Percentiles rank a stretch among this genome's conserved stretches.
phyloP scores from a whole-genome alignment of 2,113 vertebrate genomes.

The Elanoides forficatus region DNA sequence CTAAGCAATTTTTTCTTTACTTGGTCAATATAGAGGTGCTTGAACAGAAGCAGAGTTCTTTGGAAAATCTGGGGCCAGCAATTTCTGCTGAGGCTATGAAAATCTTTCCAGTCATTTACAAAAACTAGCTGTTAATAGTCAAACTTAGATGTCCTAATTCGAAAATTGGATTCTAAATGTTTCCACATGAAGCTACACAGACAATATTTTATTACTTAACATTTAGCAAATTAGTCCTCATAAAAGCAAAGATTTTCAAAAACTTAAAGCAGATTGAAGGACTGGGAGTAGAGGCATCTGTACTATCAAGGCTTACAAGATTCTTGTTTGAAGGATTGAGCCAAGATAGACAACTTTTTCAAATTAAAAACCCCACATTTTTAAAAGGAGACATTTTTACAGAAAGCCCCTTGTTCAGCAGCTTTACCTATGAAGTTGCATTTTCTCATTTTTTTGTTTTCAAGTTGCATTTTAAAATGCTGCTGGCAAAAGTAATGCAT shows the following conservation, averaged over 20 bases:
- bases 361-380: neutral
- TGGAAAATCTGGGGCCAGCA: neutral
- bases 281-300: neutral
- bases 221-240: neutral
- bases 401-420: neutral
- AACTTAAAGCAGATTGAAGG: neutral
- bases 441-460: neutral
- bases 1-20: neutral
- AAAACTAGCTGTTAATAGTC: neutral
- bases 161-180: slow-evolving; percentile 14
- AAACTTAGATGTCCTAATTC: slow-evolving; percentile 1
- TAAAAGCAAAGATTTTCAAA: neutral
- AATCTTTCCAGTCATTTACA: neutral
- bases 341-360: neutral
- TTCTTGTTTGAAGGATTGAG: neutral
- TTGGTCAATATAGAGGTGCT: neutral
- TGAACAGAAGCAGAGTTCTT: neutral
- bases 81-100: neutral
- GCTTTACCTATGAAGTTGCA: neutral
- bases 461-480: neutral
- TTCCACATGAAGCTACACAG: neutral
- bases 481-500: neutral
- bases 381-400: neutral
- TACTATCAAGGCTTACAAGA: neutral
- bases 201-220: neutral